Conservation (phyloP, 92 coral and sea anemone genomes). For the Palythoa grandis region DNA sequence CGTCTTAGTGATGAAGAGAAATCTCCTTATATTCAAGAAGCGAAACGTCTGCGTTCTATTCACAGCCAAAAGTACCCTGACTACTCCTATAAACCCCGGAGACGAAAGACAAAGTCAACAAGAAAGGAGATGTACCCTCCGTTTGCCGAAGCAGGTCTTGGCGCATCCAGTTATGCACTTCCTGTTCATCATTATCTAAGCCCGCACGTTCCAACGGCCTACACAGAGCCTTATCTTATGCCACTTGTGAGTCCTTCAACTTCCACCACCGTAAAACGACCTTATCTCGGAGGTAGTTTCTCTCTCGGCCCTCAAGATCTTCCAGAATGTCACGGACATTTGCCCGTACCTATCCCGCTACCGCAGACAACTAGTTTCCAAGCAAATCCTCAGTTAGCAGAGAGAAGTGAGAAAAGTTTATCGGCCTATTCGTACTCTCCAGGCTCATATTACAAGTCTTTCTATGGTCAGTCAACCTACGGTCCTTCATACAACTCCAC, state of each 20-base stretch:
- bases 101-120: conserved; percentile 74
- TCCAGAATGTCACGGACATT: conserved; percentile 69
- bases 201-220: conserved; percentile 83
- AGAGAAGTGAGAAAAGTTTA: conserved; percentile 62
- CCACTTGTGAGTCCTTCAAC: conserved; percentile 69
- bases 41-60: conserved; percentile 82
- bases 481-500: conserved; percentile 43
- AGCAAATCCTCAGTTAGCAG: conserved; percentile 57
- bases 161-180: conserved; percentile 70
- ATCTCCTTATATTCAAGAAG: conserved; percentile 85
- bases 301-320: conserved; percentile 56
- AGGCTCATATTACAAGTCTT: conserved; percentile 78
- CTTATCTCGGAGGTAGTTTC: conserved; percentile 58
- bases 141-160: conserved; percentile 68
- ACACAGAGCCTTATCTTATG: conserved; percentile 80
- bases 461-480: conserved; percentile 49
- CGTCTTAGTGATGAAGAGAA: conserved; percentile 89
- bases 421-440: conserved; percentile 62
- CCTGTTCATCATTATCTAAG: conserved; percentile 85
- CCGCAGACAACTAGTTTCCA: conserved; percentile 74
- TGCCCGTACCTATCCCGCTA: conserved; percentile 66
- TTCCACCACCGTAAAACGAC: conserved; percentile 60
- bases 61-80: conserved; percentile 95
- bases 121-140: conserved; percentile 78
- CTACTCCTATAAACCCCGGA: conserved; percentile 87